These are phyloP conservation scores for Drosophila athabasca DNA, from an alignment of 1,140 invertebrate species.

Conservation along the genomic window DNA sequence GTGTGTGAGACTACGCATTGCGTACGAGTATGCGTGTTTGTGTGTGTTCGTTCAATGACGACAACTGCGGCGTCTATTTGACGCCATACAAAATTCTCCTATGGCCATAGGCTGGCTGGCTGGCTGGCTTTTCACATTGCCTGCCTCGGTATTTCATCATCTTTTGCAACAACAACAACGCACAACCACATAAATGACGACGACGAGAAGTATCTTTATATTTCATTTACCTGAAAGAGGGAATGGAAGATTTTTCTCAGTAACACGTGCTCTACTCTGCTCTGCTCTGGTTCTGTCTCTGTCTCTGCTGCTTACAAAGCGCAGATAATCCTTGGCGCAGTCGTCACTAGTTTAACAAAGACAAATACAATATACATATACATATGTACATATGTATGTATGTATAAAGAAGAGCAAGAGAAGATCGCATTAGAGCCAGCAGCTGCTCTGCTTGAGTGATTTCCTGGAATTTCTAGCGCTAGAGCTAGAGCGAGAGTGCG, in stretches of 20 bases:
- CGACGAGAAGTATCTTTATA: constrained; percentile 3
- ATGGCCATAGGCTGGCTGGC: constrained; percentile 21
- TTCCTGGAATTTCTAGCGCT: constrained; percentile 31
- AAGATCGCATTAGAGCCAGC: not conserved
- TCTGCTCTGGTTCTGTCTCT: not conserved
- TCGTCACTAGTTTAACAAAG: constrained; percentile 13
- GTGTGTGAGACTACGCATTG: constrained; percentile 1
- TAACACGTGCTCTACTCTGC: constrained; percentile 20
- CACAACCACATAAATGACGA: not conserved
- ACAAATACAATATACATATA: no score
- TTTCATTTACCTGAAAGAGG: constrained; percentile 4
- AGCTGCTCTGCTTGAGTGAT: constrained; percentile 27
- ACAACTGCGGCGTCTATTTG: constrained; percentile 46
- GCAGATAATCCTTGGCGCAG: constrained; percentile 28
- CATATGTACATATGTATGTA: no score
- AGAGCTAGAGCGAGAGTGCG: no score
- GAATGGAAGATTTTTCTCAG: constrained; percentile 34
- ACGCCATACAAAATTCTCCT: constrained; percentile 31
- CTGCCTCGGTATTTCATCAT: constrained; percentile 53
- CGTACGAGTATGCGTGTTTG: not conserved
- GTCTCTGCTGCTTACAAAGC: not conserved
- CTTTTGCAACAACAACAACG: constrained; percentile 39
- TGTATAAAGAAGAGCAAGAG: not conserved
- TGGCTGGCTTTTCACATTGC: constrained; percentile 47
- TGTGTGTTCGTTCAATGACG: constrained; percentile 36